A percentile compares a stretch with the other conserved stretches of the same genome.
phyloP scores from a whole-genome alignment of 37 sponge, comb jelly and placozoan species.

The Haliclona indistincta region DNA sequence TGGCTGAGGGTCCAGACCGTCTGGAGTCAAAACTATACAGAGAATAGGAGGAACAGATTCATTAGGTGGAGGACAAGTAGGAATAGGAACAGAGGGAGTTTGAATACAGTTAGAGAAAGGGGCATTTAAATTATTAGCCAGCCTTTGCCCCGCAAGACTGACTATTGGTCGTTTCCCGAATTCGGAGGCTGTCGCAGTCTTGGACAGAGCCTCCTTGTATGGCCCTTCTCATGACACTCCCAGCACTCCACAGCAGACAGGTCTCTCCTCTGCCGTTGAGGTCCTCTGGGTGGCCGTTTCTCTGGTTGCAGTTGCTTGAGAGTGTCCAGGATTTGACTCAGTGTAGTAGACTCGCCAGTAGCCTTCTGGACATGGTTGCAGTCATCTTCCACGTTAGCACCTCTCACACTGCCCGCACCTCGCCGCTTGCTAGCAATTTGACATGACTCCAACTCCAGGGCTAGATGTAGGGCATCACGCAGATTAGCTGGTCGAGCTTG shows the following conservation, averaged over 20 bases:
- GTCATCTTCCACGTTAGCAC: background rate
- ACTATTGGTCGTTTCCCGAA: conserved; percentile 38
- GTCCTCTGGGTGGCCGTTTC: background rate
- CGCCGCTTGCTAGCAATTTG: conserved; percentile 3
- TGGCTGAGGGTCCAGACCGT: too few species aligned
- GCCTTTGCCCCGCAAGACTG: conserved; percentile 41
- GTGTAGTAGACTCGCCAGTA: too few species aligned
- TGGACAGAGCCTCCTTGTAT: background rate
- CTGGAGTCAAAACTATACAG: too few species aligned
- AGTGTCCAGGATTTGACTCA: too few species aligned
- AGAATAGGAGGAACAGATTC: too few species aligned
- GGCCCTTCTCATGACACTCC: conserved; percentile 23
- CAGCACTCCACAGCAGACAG: background rate
- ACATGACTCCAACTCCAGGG: conserved; percentile 18
- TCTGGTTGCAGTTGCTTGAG: conserved; percentile 4
- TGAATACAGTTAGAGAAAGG: too few species aligned
- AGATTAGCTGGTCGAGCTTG: conserved; percentile 2
- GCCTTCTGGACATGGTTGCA: too few species aligned
- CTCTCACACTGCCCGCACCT: background rate
- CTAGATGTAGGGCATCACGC: conserved; percentile 1
- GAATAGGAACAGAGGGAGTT: too few species aligned
- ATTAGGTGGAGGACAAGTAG: too few species aligned
- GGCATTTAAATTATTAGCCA: background rate
- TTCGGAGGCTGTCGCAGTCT: background rate
- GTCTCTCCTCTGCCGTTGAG: background rate